Conservation (phyloP, 2,888 invertebrate genomes). For the Glyphotaelius pellucidus region DNA sequence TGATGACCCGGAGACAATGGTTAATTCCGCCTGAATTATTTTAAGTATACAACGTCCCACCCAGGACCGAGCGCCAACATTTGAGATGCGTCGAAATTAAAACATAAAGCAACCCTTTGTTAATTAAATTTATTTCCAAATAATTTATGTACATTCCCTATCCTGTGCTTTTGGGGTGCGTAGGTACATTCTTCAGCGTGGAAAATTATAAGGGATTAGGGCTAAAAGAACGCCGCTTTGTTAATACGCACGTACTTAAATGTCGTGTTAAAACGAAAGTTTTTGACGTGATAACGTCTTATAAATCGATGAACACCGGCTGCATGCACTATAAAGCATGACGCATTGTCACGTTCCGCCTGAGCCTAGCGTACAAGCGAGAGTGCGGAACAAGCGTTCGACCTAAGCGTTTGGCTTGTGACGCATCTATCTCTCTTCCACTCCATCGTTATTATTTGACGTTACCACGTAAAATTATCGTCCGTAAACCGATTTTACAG, state of each 20-base stretch:
- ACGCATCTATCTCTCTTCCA: too few species aligned
- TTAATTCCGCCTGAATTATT: background rate
- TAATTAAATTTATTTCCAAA: background rate
- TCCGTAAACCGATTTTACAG: too few species aligned
- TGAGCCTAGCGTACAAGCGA: too few species aligned
- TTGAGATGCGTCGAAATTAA: background rate
- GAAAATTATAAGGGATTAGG: background rate
- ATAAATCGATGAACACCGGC: too few species aligned
- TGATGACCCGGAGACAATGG: background rate
- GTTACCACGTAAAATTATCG: too few species aligned
- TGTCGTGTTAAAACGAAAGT: background rate
- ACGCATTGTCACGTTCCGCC: too few species aligned
- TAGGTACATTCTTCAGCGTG: background rate
- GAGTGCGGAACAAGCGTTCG: too few species aligned
- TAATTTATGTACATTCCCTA: background rate
- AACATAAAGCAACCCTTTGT: constrained; percentile 2
- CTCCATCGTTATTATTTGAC: too few species aligned
- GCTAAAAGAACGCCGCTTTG: background rate
- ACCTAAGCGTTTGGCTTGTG: too few species aligned
- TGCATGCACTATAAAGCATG: too few species aligned
- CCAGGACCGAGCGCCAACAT: background rate
- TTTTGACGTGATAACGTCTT: too few species aligned
- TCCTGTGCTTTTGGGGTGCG: background rate
- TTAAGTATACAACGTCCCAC: background rate
- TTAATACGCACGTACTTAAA: background rate